Evolutionary conservation across 2,113 vertebrate species (phyloP), one percentile per base, ranked within the genome.

Genomic region (Puma concolor): DNA sequence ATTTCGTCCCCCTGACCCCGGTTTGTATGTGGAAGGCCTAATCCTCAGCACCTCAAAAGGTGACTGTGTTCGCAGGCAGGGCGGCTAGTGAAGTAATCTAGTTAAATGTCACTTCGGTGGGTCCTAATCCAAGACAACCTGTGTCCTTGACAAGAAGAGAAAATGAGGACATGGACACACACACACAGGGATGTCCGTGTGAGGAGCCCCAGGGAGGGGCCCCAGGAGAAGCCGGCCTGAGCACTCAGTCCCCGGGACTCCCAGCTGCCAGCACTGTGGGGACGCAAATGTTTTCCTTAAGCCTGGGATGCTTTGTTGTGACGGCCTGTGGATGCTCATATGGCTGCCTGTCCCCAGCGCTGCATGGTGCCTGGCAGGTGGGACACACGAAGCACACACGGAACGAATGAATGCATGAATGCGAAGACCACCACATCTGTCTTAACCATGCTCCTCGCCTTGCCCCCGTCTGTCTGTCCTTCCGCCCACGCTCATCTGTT

Each of bases 241-340:
- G 4, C 10, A 67, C 77, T 7, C 27, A 13, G 33, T 11, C 27
- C 4, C 77, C 29, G 7, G 29, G 64, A 16, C 25, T 16, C 41
- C 27, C 12, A 2, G 64, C 29, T 48, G 41, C 48, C 27, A 54
- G 77, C 13, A 13, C 29, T 0, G 3, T 0, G 19, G 25, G 64
- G 23, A 6, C 10, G 3, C 16, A 4, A 1, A 0, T 33, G n/a
- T 57, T 27, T 25, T 82, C 3, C 31, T 69, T 4, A 54, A 41
- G 77, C n/a, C 5, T 7, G 3, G 3, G 27, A 2, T 13, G 5
- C 15, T 25, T 63, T 12, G 54, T 17, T 2, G 2, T 1, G 4
- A 57, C 5, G 11, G 29, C 17, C 50, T 5, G 1, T 12, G 38
- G 21, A 27, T 0, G 4, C 57, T 8, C 4, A 7, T 36, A 33